Evolutionary conservation across 2,888 invertebrate species (phyloP), one percentile per base, ranked within the genome.

Genomic region (Tetranychus piercei): DNA sequence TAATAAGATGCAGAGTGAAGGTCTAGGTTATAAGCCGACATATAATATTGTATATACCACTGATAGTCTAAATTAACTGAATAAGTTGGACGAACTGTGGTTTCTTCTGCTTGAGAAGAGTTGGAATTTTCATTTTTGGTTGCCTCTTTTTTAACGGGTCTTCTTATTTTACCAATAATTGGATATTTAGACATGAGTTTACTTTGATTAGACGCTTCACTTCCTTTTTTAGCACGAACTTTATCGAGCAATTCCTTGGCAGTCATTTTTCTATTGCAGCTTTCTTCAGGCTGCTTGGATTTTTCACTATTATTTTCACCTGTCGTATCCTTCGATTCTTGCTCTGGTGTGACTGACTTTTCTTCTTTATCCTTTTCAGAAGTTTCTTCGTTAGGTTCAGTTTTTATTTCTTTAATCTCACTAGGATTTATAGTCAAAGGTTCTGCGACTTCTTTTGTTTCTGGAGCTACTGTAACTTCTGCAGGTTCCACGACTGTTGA

Each of bases 31-130:
- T 74, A 74, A 18, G 74, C 43, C n/a, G 44, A 72, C 69, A 72
- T 72, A 71, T 74, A 77, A 69, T 76, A 76, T 15, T 74, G 73
- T 22, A 72, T 65, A 76, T 76, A 76, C 71, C 74, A 76, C 7
- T 74, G 65, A 44, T 77, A 77, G 55, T 77, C 76, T 8, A 18
- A 55, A 67, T 76, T 75, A 55, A 76, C 8, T 11, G 18, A 43
- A 43, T 44, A 71, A 71, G 9, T 20, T 11, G 20, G 44, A 9
- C 43, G 71, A n/a, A 11, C 43, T 23, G 9, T 43, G 5, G 34
- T 34, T 6, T 71, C 44, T 15, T 44, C 9, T 9, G 20, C n/a
- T 44, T 11, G 18, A n/a, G 44, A 44, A 18, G 15, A 11, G 34
- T n/a, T 34, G 6, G 70, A 70, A 23, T 71, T 20, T 71, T 71